phyloP scores from a whole-genome alignment of 2,888 invertebrate species.

The Drosophila subsilvestris region DNA sequence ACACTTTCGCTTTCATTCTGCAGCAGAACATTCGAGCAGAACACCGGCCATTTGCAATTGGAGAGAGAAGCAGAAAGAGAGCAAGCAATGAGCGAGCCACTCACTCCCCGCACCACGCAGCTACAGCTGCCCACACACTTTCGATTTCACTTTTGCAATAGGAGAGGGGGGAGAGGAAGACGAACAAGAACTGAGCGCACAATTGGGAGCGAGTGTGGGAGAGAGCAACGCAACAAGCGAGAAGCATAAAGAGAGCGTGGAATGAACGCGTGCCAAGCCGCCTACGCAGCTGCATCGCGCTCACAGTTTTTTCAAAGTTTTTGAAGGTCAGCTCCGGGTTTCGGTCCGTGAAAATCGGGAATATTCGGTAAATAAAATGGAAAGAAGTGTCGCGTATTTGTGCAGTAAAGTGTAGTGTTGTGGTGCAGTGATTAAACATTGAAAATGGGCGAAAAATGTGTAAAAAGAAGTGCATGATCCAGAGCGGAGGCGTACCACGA shows the following conservation, averaged over 20 bases:
- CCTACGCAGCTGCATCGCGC: background rate
- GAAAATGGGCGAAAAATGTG: too few relatives aligned
- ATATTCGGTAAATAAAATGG: background rate
- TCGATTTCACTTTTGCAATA: background rate
- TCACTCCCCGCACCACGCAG: too few relatives aligned
- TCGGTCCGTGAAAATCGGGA: background rate
- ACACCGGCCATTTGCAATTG: background rate
- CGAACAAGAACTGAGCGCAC: background rate
- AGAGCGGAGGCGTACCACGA: too few relatives aligned
- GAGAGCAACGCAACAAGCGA: background rate
- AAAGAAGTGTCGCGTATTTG: background rate
- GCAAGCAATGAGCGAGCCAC: too few relatives aligned
- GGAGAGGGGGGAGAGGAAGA: background rate
- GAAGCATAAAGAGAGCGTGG: background rate
- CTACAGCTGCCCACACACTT: too few relatives aligned
- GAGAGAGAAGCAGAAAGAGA: background rate
- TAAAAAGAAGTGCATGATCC: too few relatives aligned
- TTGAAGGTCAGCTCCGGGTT: background rate
- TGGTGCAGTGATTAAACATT: too few relatives aligned
- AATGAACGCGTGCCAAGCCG: background rate
- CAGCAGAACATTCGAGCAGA: background rate
- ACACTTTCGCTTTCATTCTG: background rate
- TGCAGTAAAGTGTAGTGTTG: too few relatives aligned
- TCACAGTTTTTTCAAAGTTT: background rate
- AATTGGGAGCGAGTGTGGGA: background rate